Base-by-base conservation (phyloP, 1,140 invertebrate genomes). In the Arctopsyche grandis region DNA sequence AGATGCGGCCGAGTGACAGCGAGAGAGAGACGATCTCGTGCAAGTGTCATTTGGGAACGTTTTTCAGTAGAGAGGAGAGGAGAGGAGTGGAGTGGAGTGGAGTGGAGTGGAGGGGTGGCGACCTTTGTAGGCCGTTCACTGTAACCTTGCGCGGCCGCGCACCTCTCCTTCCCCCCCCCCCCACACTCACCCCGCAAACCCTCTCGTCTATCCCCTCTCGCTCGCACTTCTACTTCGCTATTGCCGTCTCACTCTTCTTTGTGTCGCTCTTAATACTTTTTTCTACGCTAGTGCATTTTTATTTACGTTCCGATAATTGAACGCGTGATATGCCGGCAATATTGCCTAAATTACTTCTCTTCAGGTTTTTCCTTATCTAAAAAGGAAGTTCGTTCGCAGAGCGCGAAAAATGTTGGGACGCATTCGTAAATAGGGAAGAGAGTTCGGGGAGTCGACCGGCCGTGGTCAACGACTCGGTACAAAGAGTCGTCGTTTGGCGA, bases 91-190 rank as follows among this genome's bases (percentile, higher is more conserved):
- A 22, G 1, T 5, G 26, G 73, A 48, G 44, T n/a, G n/a, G n/a
- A n/a, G n/a, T n/a, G n/a, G 22, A 46, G 43, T 7, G 48, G 48
- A 16, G 16, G 60, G 9, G 43, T 44, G 76, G 1, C 76, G 76
- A 77, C 76, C 76, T 77, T 77, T 44, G 76, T 48, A 69, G 76
- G 76, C 76, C 76, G 76, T 77, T 69, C 76, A 44, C 76, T n/a
- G 43, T 69, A 70, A 77, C 76, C 76, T 77, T 77, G 76, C 76
- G 1, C 22, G 26, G 44, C 60, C 29, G 56, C 22, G 14, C 24
- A 16, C 75, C 60, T 43, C n/a, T 38, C 44, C 19, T 38, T n/a
- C 48, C 0, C 16, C 71, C 46, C 69, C 14, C 38, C 19, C 4
- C 14, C 7, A 7, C 7, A 7, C 24, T 26, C 16, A 26, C 38